Evolutionary conservation across 1,140 invertebrate genomes (phyloP).

Genomic region (Tachypleus tridentatus): DNA sequence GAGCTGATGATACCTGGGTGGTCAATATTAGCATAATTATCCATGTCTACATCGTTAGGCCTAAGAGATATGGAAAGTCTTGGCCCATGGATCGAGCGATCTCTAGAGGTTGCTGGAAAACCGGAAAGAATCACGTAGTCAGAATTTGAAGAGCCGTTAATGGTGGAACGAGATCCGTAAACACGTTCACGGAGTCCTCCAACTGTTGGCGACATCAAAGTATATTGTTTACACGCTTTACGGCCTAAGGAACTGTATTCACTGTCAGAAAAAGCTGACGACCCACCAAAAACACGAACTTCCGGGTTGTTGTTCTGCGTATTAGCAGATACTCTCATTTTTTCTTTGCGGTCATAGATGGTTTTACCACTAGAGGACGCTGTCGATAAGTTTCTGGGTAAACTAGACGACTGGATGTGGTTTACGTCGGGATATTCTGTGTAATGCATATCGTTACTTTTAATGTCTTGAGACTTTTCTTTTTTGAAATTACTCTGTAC

Average conservation of each 20-base stretch:
- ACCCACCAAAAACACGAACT: constrained; percentile 2
- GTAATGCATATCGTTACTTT: no score
- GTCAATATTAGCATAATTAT: constrained; percentile 32
- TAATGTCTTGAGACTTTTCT: no score
- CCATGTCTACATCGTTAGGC: constrained; percentile 8
- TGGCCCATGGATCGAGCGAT: no score
- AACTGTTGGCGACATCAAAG: constrained; percentile 12
- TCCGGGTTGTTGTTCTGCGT: constrained; percentile 56
- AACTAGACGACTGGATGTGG: no score
- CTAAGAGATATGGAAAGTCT: constrained; percentile 2
- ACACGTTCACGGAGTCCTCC: constrained; percentile 23
- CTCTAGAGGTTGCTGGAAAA: neutral
- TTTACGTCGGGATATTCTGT: no score
- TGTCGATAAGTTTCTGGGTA: no score
- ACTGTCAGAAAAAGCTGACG: constrained; percentile 10
- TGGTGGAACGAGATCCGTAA: constrained; percentile 27
- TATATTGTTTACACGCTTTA: constrained; percentile 12
- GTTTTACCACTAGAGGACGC: no score
- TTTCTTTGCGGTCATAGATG: constrained; percentile 27
- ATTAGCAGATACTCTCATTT: constrained; percentile 67
- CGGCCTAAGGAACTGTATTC: constrained; percentile 20
- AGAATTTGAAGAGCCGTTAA: constrained; percentile 14
- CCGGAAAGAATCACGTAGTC: constrained; percentile 11
- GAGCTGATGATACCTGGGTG: neutral
- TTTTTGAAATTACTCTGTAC: no score